Evolutionary conservation across 2,113 vertebrate species (phyloP), one percentile per base, ranked within the genome.

Genomic region (Hylia prasina): DNA sequence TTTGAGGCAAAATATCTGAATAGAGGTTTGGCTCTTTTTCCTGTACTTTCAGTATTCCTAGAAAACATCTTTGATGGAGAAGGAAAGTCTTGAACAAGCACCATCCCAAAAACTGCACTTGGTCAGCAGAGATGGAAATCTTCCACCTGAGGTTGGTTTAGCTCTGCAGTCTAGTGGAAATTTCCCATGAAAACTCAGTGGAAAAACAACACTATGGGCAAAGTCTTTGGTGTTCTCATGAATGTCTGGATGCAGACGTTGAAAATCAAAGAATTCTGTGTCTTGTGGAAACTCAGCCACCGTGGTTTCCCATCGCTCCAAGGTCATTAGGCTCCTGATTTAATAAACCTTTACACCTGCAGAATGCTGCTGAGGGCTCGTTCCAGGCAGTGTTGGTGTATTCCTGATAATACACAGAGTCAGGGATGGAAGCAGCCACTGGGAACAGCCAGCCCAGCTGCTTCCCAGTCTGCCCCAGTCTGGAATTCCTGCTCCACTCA

Each of bases 231-330:
- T 39, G 51, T 63, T 89, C 88, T 40, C 44, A 22, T 30, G 37
- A 45, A 37, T 21, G 42, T 39, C 57, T 88, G 91, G 82, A 42
- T 0, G 2, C 2, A 16, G 44, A 44, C 45, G 39, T 4, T 13
- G 9, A 69, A 90, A 93, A 28, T 14, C 64, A 70, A 73, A 70
- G 61, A 73, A 56, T 58, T 84, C 72, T 48, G 54, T 69, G 57
- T 40, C 56, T 83, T 48, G 33, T 77, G 87, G 80, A 35, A 90
- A 69, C 24, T n/a, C 47, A 6, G 35, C 72, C 65, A 79, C 73
- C 1, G 7, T 1, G 0, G 53, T 73, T 94, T 33, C 31, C 60
- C 33, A 30, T 18, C 0, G 0, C 53, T 42, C 33, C 2, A 15
- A 50, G 16, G 33, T 47, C 4, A 0, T 53, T 53, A 28, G 31